Evolutionary conservation across 2,113 vertebrate species (phyloP).

Genomic region (Heteronetta atricapilla): DNA sequence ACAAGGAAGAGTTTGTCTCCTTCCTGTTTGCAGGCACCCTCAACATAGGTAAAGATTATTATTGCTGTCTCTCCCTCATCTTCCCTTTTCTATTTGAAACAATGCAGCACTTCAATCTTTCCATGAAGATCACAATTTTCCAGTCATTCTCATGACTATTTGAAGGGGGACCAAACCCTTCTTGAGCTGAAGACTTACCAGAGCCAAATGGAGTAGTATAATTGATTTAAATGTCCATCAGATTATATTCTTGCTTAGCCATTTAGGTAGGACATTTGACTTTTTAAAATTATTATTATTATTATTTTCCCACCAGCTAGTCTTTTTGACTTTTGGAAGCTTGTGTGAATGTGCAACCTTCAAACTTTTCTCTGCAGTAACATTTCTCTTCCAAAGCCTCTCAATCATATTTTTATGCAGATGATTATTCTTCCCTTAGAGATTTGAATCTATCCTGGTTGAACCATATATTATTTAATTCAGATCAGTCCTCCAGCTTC

Average conservation of each 20-base stretch:
- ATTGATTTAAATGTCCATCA: not conserved
- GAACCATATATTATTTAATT: not conserved
- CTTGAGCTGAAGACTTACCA: not conserved
- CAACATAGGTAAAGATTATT: not conserved
- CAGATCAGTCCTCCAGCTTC: not conserved
- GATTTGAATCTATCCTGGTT: not conserved
- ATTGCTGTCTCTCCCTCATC: not conserved
- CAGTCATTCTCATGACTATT: not conserved
- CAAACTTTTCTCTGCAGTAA: not conserved
- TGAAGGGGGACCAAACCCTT: not conserved
- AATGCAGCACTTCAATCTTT: not conserved
- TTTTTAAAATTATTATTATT: too few relatives aligned
- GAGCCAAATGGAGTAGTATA: not conserved
- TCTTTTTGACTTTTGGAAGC: accelerated
- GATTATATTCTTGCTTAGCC: not conserved
- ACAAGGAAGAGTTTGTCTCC: not conserved
- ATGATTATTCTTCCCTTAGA: not conserved
- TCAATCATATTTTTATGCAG: not conserved
- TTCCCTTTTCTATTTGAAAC: not conserved
- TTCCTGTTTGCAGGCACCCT: not conserved
- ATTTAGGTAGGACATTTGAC: not conserved
- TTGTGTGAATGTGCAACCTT: not conserved
- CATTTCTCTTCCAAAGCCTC: not conserved
- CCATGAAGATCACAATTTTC: not conserved
- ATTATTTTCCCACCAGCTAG: not conserved